A percentile compares a stretch with the other conserved stretches of the same genome.
Conservation (phyloP, 2,113 vertebrate species). For the Eurypyga helias region DNA sequence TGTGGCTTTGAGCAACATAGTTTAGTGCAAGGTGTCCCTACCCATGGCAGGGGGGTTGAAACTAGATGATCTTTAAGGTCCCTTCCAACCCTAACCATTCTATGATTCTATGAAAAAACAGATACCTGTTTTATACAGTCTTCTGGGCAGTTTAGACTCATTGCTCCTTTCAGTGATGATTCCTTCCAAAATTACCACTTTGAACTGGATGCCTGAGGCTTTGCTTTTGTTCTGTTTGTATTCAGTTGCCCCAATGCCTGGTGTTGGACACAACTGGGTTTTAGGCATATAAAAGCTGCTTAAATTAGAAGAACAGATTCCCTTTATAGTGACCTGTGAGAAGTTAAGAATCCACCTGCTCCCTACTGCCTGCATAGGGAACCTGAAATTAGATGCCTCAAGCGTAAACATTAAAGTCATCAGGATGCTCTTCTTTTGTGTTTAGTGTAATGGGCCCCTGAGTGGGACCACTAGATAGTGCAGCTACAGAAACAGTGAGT, state of each 20-base stretch:
- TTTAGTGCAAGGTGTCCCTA: no score
- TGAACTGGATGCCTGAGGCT: not conserved
- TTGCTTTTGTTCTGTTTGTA: not conserved
- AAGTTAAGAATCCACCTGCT: not conserved
- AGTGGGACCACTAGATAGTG: not conserved
- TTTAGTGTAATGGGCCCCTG: not conserved
- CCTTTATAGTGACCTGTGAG: not conserved
- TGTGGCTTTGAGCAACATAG: no score
- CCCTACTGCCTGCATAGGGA: not conserved
- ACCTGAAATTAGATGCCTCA: not conserved
- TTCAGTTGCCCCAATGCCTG: not conserved
- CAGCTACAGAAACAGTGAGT: not conserved
- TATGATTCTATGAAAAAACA: no score
- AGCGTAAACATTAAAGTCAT: not conserved
- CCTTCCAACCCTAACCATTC: no score
- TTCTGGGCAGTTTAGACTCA: not conserved
- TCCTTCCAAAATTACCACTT: not conserved
- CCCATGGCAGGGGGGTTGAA: no score
- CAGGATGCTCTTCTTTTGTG: not conserved
- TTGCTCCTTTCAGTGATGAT: not conserved
- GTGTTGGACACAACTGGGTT: not conserved
- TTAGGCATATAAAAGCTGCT: not conserved
- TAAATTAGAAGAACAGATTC: not conserved
- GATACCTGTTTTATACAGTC: not conserved
- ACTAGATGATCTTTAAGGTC: no score